Base-by-base conservation (phyloP, 2,113 vertebrate genomes). In the Cricetomys ansorgei region DNA sequence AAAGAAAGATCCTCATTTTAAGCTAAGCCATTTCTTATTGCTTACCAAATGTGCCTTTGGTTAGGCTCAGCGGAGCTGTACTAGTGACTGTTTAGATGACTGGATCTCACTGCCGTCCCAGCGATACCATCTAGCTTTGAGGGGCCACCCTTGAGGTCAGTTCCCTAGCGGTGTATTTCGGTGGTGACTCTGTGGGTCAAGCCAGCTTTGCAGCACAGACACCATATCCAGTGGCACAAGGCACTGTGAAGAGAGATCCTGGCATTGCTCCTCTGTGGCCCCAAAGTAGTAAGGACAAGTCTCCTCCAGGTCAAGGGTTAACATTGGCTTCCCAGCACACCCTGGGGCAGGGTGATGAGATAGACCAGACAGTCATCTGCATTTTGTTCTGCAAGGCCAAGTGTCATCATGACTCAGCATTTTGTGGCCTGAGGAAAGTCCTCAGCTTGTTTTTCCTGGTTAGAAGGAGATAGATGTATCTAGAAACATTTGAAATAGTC, bases 11-110 rank as follows among this genome's bases (percentile, higher is more conserved):
- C 87, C 89, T 97, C 84, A 94, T 97, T 94, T 96, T 96, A 96
- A 86, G 92, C 89, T 89, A 98, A 98, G 98, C 98, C 98, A 98
- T 98, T 88, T 96, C 3, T 96, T 93, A 95, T 92, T 97, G 94
- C 91, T 97, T 98, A 98, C 98, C 98, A 2, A 88, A 95, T 96
- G 98, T 98, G 98, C 98, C 98, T 98, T 98, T 96, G 94, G 97
- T 0, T 88, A 88, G 85, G 95, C n/a, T 72, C 91, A 75, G n/a
- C 86, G 89, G 83, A 94, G 85, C 89, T 95, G 87, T 94, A 84
- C 81, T 81, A 84, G 84, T 87, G 65, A 94, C 88, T 77, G 3
- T 93, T 76, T 77, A 76, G 90, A 55, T 89, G 87, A 84, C 77
- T 92, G 81, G 94, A 31, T 92, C 83, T 96, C 95, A 97, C 94